These are phyloP conservation scores for Scleropages formosus DNA, from an alignment of 2,797 vertebrate genomes.

Conservation along the genomic window DNA sequence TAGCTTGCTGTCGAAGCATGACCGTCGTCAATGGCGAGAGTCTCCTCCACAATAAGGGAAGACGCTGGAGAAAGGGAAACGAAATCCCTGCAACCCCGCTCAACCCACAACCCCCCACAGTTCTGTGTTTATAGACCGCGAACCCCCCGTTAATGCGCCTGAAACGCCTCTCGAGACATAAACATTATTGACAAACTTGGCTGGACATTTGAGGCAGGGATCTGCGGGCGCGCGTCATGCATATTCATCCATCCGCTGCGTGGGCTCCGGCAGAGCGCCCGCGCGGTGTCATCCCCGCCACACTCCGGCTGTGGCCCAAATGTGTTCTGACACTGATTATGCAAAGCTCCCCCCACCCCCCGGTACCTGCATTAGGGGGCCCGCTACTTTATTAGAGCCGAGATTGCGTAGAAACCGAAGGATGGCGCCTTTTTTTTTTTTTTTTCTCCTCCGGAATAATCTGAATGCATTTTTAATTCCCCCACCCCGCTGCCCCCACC, in stretches of 20 bases:
- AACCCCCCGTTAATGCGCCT: constrained; percentile 58
- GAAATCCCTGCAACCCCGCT: constrained; percentile 28
- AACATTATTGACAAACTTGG: constrained; percentile 74
- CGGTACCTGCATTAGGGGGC: constrained; percentile 72
- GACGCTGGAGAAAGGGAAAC: background rate
- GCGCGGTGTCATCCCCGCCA: constrained; percentile 71
- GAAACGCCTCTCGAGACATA: constrained; percentile 64
- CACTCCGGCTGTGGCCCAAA: constrained; percentile 72
- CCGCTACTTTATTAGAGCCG: constrained; percentile 66
- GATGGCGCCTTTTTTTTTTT: constrained; percentile 40
- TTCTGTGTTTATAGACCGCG: background rate
- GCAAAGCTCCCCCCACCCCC: constrained; percentile 71
- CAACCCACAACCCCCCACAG: constrained; percentile 24
- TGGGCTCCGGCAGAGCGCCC: constrained; percentile 61
- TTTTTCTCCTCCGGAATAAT: constrained; percentile 60
- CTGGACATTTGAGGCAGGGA: constrained; percentile 71
- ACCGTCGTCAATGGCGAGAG: background rate
- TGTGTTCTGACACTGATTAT: constrained; percentile 84
- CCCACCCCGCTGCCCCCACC: constrained; percentile 55
- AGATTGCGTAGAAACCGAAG: constrained; percentile 57
- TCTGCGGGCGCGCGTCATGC: constrained; percentile 64
- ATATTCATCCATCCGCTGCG: constrained; percentile 73
- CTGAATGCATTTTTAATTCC: constrained; percentile 63
- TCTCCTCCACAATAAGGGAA: background rate
- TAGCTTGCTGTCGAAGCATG: background rate